phyloP scores from a whole-genome alignment of 1,140 invertebrate genomes.

The Drosophila takahashii region DNA sequence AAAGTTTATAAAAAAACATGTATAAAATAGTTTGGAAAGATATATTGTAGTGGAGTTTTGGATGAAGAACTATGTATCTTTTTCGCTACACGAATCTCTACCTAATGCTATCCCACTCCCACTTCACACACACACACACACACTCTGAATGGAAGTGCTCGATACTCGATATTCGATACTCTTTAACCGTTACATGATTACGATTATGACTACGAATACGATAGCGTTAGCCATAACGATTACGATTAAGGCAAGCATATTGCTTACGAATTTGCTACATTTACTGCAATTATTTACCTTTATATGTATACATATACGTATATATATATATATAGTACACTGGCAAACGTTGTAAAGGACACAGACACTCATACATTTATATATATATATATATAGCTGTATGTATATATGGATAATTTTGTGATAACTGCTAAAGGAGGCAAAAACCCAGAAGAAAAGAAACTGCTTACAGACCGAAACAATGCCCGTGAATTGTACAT shows the following conservation, averaged over 20 bases:
- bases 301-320: conserved; percentile 55
- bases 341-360: conserved; percentile 18
- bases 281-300: conserved; percentile 82
- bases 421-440: conserved; percentile 70
- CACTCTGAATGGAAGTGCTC: conserved; percentile 52
- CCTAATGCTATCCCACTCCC: conserved; percentile 18
- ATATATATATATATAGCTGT: conserved; percentile 38
- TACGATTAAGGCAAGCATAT: conserved; percentile 70
- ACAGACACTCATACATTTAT: conserved; percentile 22
- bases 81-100: conserved; percentile 24
- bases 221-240: conserved; percentile 37
- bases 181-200: conserved; percentile 44
- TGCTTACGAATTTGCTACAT: conserved; percentile 81
- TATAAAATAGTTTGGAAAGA: background rate
- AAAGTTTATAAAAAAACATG: too few relatives aligned
- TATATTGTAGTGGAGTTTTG: background rate
- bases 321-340: conserved; percentile 23
- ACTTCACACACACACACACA: conserved; percentile 9
- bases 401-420: conserved; percentile 72
- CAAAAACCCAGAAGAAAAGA: conserved; percentile 23
- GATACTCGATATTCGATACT: conserved; percentile 51
- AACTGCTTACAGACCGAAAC: conserved; percentile 36
- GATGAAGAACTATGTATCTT: conserved; percentile 11
- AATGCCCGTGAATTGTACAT: conserved; percentile 77
- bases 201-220: conserved; percentile 19